These are phyloP conservation scores for Hydractinia echinata DNA, from an alignment of 30 jellyfish, hydroid and myxozoan species.

Conservation along the genomic window DNA sequence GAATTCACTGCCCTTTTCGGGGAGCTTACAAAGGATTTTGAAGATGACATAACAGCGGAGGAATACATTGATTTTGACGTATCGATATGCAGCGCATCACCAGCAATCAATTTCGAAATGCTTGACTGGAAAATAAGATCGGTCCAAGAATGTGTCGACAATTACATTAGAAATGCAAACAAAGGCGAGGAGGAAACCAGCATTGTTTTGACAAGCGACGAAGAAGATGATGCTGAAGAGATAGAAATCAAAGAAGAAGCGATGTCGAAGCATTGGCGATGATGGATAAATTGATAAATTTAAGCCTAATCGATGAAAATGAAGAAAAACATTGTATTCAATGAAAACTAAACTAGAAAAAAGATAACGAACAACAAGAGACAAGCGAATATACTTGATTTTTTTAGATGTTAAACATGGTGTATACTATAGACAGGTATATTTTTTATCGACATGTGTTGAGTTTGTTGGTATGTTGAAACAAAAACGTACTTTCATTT, in stretches of 20 bases:
- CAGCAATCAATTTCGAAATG: conserved; percentile 17
- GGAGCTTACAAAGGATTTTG: conserved; percentile 7
- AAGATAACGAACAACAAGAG: not conserved
- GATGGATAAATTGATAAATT: conserved; percentile 2
- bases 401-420: not conserved
- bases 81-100: conserved; percentile 8
- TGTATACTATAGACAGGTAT: not conserved
- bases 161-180: not conserved
- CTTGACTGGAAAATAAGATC: conserved; percentile 8
- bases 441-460: not conserved
- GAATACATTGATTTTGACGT: conserved; percentile 26
- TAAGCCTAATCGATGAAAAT: not conserved
- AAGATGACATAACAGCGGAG: conserved; percentile 14
- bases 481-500: too few species aligned
- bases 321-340: not conserved
- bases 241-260: not conserved
- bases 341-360: conserved; percentile 1
- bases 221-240: not conserved
- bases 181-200: not conserved
- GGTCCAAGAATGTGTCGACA: conserved; percentile 21
- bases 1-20: conserved; percentile 28
- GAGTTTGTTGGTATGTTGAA: not conserved
- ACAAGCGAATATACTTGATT: not conserved
- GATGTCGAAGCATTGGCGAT: not conserved
- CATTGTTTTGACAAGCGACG: not conserved